phyloP scores from a whole-genome alignment of 2,797 vertebrate species.

The Scarus forsteni region DNA sequence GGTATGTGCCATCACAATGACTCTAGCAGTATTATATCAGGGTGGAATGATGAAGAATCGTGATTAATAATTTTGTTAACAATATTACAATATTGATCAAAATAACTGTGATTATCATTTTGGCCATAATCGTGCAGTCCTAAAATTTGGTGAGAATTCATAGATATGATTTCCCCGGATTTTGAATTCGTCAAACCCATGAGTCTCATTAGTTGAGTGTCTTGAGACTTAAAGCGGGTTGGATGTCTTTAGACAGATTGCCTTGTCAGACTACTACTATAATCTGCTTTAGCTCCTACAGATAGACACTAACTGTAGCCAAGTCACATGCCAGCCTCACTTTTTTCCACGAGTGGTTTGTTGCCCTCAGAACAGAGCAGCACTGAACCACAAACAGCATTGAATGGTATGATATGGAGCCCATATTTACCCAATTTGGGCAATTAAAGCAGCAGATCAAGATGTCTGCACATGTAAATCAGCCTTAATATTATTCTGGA shows the following conservation, averaged over 20 bases:
- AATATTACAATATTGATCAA: background rate
- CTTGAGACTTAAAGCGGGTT: conserved; percentile 54
- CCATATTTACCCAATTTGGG: background rate
- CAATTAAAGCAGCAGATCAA: background rate
- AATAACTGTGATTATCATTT: too few relatives aligned
- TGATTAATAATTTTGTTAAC: background rate
- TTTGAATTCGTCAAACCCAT: conserved; percentile 53
- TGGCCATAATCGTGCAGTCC: too few relatives aligned
- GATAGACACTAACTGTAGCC: conserved; percentile 44
- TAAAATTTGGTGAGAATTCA: conserved; percentile 1
- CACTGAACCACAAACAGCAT: conserved; percentile 4
- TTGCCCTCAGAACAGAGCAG: background rate
- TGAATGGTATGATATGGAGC: conserved; percentile 4
- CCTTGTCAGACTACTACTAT: conserved; percentile 70
- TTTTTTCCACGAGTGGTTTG: conserved; percentile 25
- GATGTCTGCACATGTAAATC: background rate
- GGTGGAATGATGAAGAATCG: too few relatives aligned
- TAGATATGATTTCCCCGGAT: conserved; percentile 2
- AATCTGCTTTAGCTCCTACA: conserved; percentile 75
- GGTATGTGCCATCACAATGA: too few relatives aligned
- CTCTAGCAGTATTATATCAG: too few relatives aligned
- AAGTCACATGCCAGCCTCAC: conserved; percentile 61
- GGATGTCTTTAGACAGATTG: conserved; percentile 72
- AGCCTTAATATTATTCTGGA: background rate
- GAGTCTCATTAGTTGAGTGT: conserved; percentile 46